Evolutionary conservation across 2,797 vertebrate genomes (phyloP).

Genomic region (Nannoperca obscura): DNA sequence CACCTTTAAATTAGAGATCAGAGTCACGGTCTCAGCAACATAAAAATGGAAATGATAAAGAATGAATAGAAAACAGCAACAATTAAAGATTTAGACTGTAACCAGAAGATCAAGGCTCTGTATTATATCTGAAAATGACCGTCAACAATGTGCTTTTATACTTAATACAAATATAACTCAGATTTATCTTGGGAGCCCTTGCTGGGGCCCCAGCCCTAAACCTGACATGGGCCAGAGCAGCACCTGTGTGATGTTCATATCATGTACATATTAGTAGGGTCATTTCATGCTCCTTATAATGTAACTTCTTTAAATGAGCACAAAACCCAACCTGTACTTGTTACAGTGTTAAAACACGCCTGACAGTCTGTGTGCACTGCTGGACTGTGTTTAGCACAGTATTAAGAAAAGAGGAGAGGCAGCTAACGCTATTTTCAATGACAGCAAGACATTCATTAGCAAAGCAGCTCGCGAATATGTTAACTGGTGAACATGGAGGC

Average conservation of each 20-base stretch:
- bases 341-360: neutral
- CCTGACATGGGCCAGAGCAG: neutral
- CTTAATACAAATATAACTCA: too few relatives aligned
- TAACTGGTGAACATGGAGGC: neutral
- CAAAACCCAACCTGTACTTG: neutral
- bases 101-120: too few relatives aligned
- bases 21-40: too few relatives aligned
- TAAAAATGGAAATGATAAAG: too few relatives aligned
- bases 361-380: neutral
- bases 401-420: neutral
- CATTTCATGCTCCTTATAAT: neutral
- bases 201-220: neutral
- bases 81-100: too few relatives aligned
- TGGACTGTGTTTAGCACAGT: neutral
- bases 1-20: too few relatives aligned
- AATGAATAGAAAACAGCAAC: too few relatives aligned
- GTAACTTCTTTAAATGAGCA: neutral
- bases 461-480: neutral
- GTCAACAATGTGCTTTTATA: too few relatives aligned
- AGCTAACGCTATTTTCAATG: neutral
- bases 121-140: too few relatives aligned
- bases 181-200: neutral
- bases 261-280: neutral
- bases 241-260: neutral
- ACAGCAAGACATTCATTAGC: neutral